These are phyloP conservation scores for Pemphredon lugubris DNA, from an alignment of 2,888 invertebrate genomes.

Conservation along the genomic window DNA sequence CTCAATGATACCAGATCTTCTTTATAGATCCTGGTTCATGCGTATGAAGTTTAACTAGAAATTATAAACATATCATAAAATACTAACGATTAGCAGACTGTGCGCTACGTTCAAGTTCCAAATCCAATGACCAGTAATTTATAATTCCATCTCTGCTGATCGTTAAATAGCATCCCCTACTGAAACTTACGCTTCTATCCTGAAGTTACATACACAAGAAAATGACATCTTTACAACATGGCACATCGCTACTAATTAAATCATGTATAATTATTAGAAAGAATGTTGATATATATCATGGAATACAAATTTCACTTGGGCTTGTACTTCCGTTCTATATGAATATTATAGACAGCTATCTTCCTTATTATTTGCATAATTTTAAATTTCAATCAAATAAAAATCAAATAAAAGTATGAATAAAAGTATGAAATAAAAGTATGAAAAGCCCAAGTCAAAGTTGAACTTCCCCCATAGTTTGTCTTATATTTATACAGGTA, in stretches of 20 bases:
- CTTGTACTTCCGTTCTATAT: neutral
- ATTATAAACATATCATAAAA: no score
- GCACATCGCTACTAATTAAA: neutral
- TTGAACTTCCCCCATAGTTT: neutral
- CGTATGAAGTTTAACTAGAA: no score
- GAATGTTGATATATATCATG: neutral
- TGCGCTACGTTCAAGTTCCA: constrained; percentile 85
- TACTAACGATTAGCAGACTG: constrained; percentile 85
- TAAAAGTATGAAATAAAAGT: constrained; percentile 9
- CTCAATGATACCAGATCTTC: no score
- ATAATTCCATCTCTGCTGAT: constrained; percentile 89
- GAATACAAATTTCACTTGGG: neutral
- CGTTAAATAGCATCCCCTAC: constrained; percentile 88
- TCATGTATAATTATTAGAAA: neutral
- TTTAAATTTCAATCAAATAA: no score
- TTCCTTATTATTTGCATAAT: no score
- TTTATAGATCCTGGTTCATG: no score
- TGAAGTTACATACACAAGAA: constrained; percentile 60
- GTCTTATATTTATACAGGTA: constrained; percentile 78
- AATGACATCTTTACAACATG: no score
- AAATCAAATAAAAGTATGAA: no score
- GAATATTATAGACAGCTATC: no score
- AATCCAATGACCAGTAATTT: constrained; percentile 89
- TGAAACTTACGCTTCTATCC: constrained; percentile 83
- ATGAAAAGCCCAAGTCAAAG: neutral